Conservation (phyloP, 64 coral and sea anemone species). For the Catalaphyllia jardinei region DNA sequence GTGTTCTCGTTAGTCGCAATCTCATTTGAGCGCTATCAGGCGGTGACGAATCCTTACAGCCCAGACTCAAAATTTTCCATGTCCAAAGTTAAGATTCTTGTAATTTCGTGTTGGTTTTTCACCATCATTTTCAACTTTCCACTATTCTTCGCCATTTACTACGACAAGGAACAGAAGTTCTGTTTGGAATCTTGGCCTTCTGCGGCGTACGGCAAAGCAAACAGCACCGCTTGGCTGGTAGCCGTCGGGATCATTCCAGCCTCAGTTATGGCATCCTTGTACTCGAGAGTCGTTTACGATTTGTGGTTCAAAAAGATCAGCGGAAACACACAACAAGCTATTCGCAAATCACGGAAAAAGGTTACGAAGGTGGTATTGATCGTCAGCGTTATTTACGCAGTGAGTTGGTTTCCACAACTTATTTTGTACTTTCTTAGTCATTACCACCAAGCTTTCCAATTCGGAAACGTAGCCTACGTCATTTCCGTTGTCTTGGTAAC, state of each 20-base stretch:
- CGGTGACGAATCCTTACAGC: slow-evolving; percentile 15
- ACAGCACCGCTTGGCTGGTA: background rate
- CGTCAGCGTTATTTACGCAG: slow-evolving; percentile 12
- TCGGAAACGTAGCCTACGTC: background rate
- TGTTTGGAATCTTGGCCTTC: slow-evolving; percentile 5
- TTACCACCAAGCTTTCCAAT: background rate
- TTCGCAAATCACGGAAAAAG: slow-evolving; percentile 20
- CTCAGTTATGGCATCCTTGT: background rate
- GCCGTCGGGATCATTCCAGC: slow-evolving; percentile 7
- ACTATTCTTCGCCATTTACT: slow-evolving; percentile 1
- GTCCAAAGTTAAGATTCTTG: background rate
- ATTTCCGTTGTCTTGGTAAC: slow-evolving; percentile 22
- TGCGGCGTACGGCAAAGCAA: background rate
- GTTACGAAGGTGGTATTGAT: slow-evolving; percentile 14
- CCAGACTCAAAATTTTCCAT: background rate
- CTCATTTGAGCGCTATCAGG: slow-evolving; percentile 1
- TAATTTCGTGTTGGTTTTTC: slow-evolving; percentile 10
- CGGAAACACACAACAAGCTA: background rate
- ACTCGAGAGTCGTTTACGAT: background rate
- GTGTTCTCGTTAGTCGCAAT: slow-evolving; percentile 21
- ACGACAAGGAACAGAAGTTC: background rate
- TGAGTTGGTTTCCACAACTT: slow-evolving; percentile 28
- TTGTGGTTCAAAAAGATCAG: slow-evolving; percentile 19
- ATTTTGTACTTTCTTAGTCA: slow-evolving; percentile 3
- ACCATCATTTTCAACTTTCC: background rate